Evolutionary conservation across 2,113 vertebrate genomes (phyloP), one percentile per base, ranked within the genome.

Genomic region (Alces alces): DNA sequence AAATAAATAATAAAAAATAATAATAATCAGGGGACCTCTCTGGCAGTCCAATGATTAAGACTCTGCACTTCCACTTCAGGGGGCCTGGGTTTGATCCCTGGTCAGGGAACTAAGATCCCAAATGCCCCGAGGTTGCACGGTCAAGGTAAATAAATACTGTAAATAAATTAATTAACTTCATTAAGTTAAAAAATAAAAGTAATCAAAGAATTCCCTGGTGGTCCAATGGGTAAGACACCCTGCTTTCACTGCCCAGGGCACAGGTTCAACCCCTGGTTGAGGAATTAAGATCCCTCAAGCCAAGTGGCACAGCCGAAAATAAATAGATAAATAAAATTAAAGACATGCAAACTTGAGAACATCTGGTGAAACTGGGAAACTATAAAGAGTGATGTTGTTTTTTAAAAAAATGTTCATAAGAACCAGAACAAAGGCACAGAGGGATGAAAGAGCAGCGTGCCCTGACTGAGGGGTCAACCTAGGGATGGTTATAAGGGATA

Each of bases 41-140:
- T 43, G 66, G 36, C 66, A 73, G 11, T 73, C 12, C 21, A 39
- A 10, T 73, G 12, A 43, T 43, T 15, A 25, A 43, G 39, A 76
- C 12, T 73, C 36, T 43, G 23, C 12, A 4, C 6, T 76, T 43
- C 70, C 12, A 43, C 6, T 76, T 27, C 70, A 76, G 39, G 39
- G 39, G 15, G 39, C 70, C 11, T 27, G 70, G 39, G 23, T 76
- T 27, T 3, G 2, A 76, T 43, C 39, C 70, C 39, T 76, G 21
- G 23, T 27, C 70, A 76, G 11, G 23, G 39, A 43, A 27, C 70
- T 4, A 43, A 76, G 70, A 76, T 76, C 39, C 70, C 36, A 76
- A 27, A 76, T 15, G 36, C 70, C 70, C 39, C 1, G 1, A 76
- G 36, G 70, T 27, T 73, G 36, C 19, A 3, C 0, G 0, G 3